Conservation (phyloP, 1,140 invertebrate genomes). For the Macrosteles quadrilineatus region DNA sequence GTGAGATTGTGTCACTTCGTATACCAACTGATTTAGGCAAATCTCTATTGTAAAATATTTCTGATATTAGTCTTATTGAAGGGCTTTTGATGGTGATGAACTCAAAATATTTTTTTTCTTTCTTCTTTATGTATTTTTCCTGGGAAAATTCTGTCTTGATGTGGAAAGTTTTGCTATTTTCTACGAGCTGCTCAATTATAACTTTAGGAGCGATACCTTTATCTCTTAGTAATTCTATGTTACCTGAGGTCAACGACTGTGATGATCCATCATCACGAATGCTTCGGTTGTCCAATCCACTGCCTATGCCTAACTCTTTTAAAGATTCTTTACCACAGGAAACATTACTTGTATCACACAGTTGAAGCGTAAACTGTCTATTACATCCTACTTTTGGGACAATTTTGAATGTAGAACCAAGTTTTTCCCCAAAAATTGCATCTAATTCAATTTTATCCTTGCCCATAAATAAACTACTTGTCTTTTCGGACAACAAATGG, state of each 20-base stretch:
- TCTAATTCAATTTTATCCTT: conserved; percentile 71
- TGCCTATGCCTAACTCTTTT: conserved; percentile 46
- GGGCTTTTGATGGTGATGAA: conserved; percentile 75
- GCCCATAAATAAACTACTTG: conserved; percentile 63
- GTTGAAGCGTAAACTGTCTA: conserved; percentile 59
- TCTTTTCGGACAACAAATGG: conserved; percentile 64
- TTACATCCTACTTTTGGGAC: conserved; percentile 60
- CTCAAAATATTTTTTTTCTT: conserved; percentile 87
- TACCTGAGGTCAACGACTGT: conserved; percentile 78
- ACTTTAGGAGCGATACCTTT: conserved; percentile 74
- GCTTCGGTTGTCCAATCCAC: conserved; percentile 80
- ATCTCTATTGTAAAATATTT: conserved; percentile 78
- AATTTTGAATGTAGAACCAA: conserved; percentile 80
- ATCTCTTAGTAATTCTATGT: conserved; percentile 76
- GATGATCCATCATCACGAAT: conserved; percentile 83
- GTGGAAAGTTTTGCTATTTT: conserved; percentile 84
- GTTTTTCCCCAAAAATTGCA: conserved; percentile 69
- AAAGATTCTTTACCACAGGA: conserved; percentile 48
- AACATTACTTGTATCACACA: conserved; percentile 53
- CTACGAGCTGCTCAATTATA: conserved; percentile 83
- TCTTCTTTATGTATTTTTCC: conserved; percentile 93
- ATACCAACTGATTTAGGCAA: conserved; percentile 76
- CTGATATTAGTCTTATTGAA: conserved; percentile 69
- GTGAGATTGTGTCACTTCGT: conserved; percentile 82
- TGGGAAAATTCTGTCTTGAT: conserved; percentile 91